Evolutionary conservation across 2,888 invertebrate species (phyloP).

Genomic region (Cinara cedri): DNA sequence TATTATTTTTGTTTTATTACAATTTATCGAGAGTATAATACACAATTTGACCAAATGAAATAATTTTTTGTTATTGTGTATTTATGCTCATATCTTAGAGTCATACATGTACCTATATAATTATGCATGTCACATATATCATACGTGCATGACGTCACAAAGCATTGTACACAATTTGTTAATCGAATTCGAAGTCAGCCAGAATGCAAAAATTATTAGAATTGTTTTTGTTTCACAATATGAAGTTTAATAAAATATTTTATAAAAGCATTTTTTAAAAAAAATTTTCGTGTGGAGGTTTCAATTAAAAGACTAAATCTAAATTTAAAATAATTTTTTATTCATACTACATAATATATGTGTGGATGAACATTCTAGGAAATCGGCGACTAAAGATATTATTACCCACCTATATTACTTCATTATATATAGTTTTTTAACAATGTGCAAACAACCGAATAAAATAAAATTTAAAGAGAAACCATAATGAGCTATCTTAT

Average conservation of each 20-base stretch:
- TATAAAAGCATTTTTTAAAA: too few species aligned
- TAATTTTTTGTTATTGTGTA: not conserved
- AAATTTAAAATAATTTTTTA: not conserved
- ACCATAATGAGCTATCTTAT: not conserved
- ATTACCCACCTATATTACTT: not conserved
- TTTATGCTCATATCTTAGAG: not conserved
- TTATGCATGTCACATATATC: slow-evolving; percentile 40
- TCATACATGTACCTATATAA: not conserved
- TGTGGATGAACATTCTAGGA: not conserved
- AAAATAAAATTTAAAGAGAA: not conserved
- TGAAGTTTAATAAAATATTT: not conserved
- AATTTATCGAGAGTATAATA: not conserved
- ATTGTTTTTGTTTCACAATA: not conserved
- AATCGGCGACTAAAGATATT: not conserved
- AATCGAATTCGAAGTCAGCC: slow-evolving; percentile 32
- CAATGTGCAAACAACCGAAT: not conserved
- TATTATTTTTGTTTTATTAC: not conserved
- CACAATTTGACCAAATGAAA: slow-evolving; percentile 5
- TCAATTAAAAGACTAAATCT: not conserved
- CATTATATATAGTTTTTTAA: not conserved
- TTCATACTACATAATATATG: not conserved
- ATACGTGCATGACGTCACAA: slow-evolving; percentile 50
- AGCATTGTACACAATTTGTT: slow-evolving; percentile 28
- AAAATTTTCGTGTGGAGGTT: not conserved
- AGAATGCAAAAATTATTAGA: slow-evolving; percentile 23